These are phyloP conservation scores for Capromys pilorides DNA, from an alignment of 2,797 vertebrate species.

Conservation along the genomic window DNA sequence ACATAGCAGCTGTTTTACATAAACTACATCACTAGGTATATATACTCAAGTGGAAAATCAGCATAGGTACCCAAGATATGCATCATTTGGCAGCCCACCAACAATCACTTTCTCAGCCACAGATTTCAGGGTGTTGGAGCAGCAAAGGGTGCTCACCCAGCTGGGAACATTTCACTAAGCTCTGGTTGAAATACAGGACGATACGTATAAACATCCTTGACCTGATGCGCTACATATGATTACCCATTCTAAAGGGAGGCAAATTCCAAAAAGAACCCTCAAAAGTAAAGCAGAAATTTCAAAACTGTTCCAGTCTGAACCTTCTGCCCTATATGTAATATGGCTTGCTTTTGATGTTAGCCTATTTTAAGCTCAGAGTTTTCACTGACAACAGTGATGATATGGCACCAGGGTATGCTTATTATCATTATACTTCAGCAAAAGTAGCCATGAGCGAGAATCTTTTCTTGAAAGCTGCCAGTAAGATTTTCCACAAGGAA, in stretches of 20 bases:
- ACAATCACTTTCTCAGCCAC: slow-evolving; percentile 90
- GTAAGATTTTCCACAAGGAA: slow-evolving; percentile 92
- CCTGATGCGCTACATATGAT: slow-evolving; percentile 91
- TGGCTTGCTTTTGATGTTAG: slow-evolving; percentile 95
- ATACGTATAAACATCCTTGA: slow-evolving; percentile 96
- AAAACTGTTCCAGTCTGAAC: slow-evolving; percentile 96
- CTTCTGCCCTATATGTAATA: slow-evolving; percentile 96
- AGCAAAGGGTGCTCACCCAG: slow-evolving; percentile 94
- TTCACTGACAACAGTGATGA: slow-evolving; percentile 95
- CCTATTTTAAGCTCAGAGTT: slow-evolving; percentile 97
- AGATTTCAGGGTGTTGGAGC: slow-evolving; percentile 92
- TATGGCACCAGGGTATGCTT: slow-evolving; percentile 93
- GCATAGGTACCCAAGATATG: slow-evolving; percentile 93
- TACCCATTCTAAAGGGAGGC: slow-evolving; percentile 89
- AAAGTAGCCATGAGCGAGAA: slow-evolving; percentile 95
- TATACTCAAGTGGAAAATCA: slow-evolving; percentile 91
- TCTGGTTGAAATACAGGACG: slow-evolving; percentile 95
- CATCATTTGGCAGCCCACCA: slow-evolving; percentile 94
- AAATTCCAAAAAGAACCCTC: slow-evolving; percentile 90
- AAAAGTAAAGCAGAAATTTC: slow-evolving; percentile 90
- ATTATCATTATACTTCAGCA: slow-evolving; percentile 94
- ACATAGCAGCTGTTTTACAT: slow-evolving; percentile 99
- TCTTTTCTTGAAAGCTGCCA: slow-evolving; percentile 95
- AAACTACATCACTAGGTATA: slow-evolving; percentile 93
- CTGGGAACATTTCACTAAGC: slow-evolving; percentile 97